Percentiles rank a stretch among this genome's conserved stretches.
Conservation (phyloP, 2,113 vertebrate genomes). For the Cheilinus undulatus region DNA sequence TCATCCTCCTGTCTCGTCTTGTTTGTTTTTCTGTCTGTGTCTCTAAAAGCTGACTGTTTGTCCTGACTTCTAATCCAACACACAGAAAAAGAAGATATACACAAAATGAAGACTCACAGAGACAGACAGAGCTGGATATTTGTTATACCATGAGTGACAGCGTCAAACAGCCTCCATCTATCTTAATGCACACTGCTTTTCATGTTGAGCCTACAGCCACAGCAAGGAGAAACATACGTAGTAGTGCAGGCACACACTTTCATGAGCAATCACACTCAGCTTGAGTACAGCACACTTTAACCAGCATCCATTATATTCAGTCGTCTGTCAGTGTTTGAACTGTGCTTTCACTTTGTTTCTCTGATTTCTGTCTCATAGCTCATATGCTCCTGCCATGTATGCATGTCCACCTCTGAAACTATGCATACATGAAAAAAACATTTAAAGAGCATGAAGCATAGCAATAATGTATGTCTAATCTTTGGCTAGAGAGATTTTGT, state of each 20-base stretch:
- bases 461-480: slow-evolving; percentile 85
- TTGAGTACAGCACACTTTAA: slow-evolving; percentile 2
- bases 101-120: slow-evolving; percentile 4
- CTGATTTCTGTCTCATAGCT: slow-evolving; percentile 37
- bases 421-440: slow-evolving; percentile 47
- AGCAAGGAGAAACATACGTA: no score
- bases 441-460: slow-evolving; percentile 76
- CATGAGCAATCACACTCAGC: slow-evolving; percentile 5
- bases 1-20: slow-evolving; percentile 81
- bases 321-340: slow-evolving; percentile 20
- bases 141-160: slow-evolving; percentile 58
- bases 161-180: slow-evolving; percentile 69
- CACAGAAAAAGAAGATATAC: slow-evolving; percentile 34
- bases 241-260: not conserved
- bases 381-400: slow-evolving; percentile 58
- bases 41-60: slow-evolving; percentile 63
- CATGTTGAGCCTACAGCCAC: slow-evolving; percentile 64
- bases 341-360: slow-evolving; percentile 42
- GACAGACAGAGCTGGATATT: slow-evolving; percentile 44
- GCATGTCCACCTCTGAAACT: slow-evolving; percentile 42
- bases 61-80: slow-evolving; percentile 64
- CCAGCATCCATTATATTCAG: not conserved
- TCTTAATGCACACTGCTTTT: slow-evolving; percentile 74
- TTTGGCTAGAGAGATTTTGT: slow-evolving; percentile 88
- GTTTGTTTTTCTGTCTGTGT: slow-evolving; percentile 59